Conservation (phyloP, 2,113 vertebrate genomes). For the Callocephalon fimbriatum region DNA sequence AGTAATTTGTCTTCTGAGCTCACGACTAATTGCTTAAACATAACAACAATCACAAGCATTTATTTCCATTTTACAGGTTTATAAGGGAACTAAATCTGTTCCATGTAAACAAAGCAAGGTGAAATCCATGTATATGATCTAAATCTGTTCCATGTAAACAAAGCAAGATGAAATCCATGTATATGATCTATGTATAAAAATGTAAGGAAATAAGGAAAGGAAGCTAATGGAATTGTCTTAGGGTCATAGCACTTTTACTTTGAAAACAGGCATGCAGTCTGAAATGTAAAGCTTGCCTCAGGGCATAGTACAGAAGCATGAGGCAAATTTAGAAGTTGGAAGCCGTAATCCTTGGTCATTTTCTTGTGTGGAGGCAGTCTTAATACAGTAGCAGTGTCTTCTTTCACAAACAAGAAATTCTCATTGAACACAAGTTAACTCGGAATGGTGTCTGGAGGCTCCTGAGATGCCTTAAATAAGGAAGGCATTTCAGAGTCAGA, state of each 20-base stretch:
- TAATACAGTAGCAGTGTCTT: background rate
- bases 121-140: slow-evolving; percentile 15
- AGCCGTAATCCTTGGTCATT: background rate
- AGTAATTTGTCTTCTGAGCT: slow-evolving; percentile 35
- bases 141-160: slow-evolving; percentile 41
- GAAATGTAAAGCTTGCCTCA: background rate
- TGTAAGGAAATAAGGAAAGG: background rate
- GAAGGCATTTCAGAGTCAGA: background rate
- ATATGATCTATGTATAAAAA: slow-evolving; percentile 23
- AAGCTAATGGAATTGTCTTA: background rate
- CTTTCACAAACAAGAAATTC: background rate
- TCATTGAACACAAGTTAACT: background rate
- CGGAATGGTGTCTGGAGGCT: background rate
- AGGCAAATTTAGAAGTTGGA: background rate
- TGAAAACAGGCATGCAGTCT: background rate
- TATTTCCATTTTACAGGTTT: slow-evolving; percentile 50
- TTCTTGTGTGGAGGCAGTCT: background rate
- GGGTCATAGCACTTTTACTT: background rate
- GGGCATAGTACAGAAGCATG: background rate
- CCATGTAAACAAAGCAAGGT: slow-evolving; percentile 21
- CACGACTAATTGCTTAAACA: slow-evolving; percentile 36
- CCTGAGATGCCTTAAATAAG: background rate
- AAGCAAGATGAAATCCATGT: slow-evolving; percentile 10
- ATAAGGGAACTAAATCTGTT: slow-evolving; percentile 36
- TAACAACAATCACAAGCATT: background rate